Evolutionary conservation across 2,113 vertebrate genomes (phyloP).

Genomic region (Mola mola): DNA sequence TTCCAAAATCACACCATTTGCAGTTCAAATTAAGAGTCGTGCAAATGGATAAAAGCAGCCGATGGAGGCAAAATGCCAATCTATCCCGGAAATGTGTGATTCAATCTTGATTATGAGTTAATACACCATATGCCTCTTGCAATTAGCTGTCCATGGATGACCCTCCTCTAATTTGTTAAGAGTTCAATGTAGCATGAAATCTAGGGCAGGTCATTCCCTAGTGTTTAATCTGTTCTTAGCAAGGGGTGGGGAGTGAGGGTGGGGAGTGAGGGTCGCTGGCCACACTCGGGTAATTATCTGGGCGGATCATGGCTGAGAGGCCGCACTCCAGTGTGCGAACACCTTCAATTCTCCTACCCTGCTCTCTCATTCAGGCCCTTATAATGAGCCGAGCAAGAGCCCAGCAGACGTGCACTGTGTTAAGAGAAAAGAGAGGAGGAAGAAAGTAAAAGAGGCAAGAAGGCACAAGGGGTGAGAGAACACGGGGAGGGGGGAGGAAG

Average conservation of each 20-base stretch:
- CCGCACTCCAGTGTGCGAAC: slow-evolving; percentile 50
- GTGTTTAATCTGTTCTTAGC: slow-evolving; percentile 76
- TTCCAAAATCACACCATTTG: slow-evolving; percentile 21
- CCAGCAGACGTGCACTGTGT: slow-evolving; percentile 8
- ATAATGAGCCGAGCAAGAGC: slow-evolving; percentile 57
- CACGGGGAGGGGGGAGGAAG: slow-evolving; percentile 24
- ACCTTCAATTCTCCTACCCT: slow-evolving; percentile 62
- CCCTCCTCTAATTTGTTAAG: slow-evolving; percentile 81
- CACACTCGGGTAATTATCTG: slow-evolving; percentile 69
- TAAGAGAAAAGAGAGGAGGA: not conserved
- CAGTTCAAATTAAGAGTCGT: slow-evolving; percentile 18
- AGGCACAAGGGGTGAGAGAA: slow-evolving; percentile 26
- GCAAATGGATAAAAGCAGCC: slow-evolving; percentile 14
- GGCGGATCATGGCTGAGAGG: slow-evolving; percentile 69
- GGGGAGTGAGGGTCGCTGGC: slow-evolving; percentile 31
- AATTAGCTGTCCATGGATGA: slow-evolving; percentile 81
- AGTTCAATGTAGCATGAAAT: slow-evolving; percentile 84
- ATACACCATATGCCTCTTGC: slow-evolving; percentile 80
- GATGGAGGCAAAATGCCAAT: slow-evolving; percentile 40
- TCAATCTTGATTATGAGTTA: slow-evolving; percentile 83
- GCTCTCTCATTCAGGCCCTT: slow-evolving; percentile 43
- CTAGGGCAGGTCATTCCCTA: slow-evolving; percentile 79
- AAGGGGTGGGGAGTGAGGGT: no score
- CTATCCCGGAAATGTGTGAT: slow-evolving; percentile 68
- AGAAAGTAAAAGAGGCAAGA: slow-evolving; percentile 18